Base-by-base conservation (phyloP, 2,888 invertebrate species). In the Brachyopa scutellaris region DNA sequence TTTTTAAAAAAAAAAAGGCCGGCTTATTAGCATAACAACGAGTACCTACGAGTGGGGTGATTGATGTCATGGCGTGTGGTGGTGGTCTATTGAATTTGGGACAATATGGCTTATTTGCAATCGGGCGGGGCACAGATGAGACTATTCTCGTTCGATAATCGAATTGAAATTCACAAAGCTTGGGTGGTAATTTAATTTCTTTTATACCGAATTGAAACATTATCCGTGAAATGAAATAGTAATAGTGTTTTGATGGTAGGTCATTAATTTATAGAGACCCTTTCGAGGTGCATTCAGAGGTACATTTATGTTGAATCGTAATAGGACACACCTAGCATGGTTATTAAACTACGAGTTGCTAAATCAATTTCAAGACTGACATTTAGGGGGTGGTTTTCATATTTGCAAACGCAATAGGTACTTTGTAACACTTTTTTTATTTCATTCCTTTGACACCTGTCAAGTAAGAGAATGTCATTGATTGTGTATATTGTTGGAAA, bases 41-140 rank as follows among this genome's bases (percentile, higher is more conserved):
- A 53, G 26, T n/a, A n/a, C 31, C 3, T 31, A 51, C 2, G 19
- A 13, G 40, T 36, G 42, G 38, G 13, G 17, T 53, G 64, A 73
- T 73, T 73, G 53, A 64, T 73, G 73, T 74, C 73, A 74, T 74
- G 13, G 55, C 40, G 47, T 72, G 40, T 53, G 33, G 38, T n/a
- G n/a, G n/a, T n/a, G n/a, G n/a, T n/a, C n/a, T n/a, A 47, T 29
- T 21, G 57, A 19, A 74, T 64, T 74, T 49, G 47, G 73, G 73
- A 74, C 64, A 74, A 57, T 64, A 45, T 57, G 64, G 64, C 38
- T 57, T 49, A 66, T 64, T 66, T 74, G 57, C 64, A 55, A 38
- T 59, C 31, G 21, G 11, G 51, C 62, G 26, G 26, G 26, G 4
- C 6, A 26, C 26, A 26, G 6, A 26, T n/a, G n/a, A n/a, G n/a